These are phyloP conservation scores for Magallana nippona DNA, from an alignment of 2,888 invertebrate species.

Conservation along the genomic window DNA sequence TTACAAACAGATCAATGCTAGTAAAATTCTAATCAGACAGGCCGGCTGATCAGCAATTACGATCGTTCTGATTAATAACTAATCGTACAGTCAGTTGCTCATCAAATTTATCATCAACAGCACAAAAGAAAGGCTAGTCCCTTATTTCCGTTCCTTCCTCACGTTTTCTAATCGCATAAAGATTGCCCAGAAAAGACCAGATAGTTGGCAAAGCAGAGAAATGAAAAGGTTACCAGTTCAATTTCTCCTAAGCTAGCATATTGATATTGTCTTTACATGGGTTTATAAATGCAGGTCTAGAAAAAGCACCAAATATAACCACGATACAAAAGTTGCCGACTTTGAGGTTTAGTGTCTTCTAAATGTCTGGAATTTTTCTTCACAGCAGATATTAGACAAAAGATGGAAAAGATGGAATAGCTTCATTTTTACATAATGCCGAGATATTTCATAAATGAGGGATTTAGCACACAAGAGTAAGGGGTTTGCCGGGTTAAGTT, in stretches of 20 bases:
- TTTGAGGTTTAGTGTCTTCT: background rate
- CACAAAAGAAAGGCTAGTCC: slow-evolving; percentile 30
- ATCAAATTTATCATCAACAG: slow-evolving; percentile 24
- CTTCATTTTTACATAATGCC: background rate
- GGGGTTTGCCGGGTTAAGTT: background rate
- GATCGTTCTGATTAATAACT: slow-evolving; percentile 26
- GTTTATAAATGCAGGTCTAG: background rate
- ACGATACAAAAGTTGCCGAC: background rate
- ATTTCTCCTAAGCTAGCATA: background rate
- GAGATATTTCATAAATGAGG: background rate
- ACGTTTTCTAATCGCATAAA: background rate
- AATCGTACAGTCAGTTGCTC: slow-evolving; percentile 24
- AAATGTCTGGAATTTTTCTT: background rate
- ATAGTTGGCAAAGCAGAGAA: background rate
- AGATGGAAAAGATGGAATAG: background rate
- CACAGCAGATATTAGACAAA: background rate
- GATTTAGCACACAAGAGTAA: background rate
- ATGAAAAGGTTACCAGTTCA: slow-evolving; percentile 21
- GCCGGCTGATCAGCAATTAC: slow-evolving; percentile 11
- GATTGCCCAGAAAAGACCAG: background rate
- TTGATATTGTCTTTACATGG: background rate
- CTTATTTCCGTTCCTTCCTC: slow-evolving; percentile 2
- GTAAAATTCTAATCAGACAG: slow-evolving; percentile 30
- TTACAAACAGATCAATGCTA: slow-evolving; percentile 35
- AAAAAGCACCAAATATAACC: background rate